Percentiles rank a stretch among this genome's conserved stretches.
These are phyloP conservation scores for Melinopterus prodromus DNA, from an alignment of 2,888 invertebrate genomes.

Conservation along the genomic window DNA sequence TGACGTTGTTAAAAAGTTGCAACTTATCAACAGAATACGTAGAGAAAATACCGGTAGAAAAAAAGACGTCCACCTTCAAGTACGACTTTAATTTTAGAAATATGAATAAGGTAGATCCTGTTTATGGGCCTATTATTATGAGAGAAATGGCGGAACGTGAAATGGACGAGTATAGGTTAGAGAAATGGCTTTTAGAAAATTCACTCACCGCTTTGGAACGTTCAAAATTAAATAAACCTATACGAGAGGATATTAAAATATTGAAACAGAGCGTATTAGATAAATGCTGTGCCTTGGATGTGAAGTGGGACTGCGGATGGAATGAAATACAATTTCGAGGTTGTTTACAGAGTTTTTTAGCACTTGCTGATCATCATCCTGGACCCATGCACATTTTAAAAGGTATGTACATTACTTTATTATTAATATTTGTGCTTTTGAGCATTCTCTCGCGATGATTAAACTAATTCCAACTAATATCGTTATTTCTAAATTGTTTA, in stretches of 20 bases:
- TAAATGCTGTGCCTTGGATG: constrained; percentile 66
- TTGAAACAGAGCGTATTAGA: constrained; percentile 69
- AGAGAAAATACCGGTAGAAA: constrained; percentile 70
- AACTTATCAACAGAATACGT: constrained; percentile 88
- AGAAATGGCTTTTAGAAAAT: constrained; percentile 79
- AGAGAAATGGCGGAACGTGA: constrained; percentile 60
- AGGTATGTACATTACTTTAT: constrained; percentile 56
- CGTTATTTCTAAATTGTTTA: too few species aligned
- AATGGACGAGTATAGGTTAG: constrained; percentile 54
- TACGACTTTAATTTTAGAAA: constrained; percentile 54
- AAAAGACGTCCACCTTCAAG: constrained; percentile 18
- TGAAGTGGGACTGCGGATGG: constrained; percentile 87
- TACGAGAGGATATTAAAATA: constrained; percentile 77
- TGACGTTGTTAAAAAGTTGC: constrained; percentile 81
- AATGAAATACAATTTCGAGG: constrained; percentile 89
- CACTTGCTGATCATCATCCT: constrained; percentile 78
- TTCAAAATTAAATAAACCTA: constrained; percentile 70
- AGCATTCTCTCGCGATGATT: too few species aligned
- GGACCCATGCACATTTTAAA: constrained; percentile 73
- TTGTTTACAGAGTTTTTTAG: constrained; percentile 84
- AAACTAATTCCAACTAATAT: too few species aligned
- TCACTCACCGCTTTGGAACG: constrained; percentile 72
- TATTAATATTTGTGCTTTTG: too few species aligned
- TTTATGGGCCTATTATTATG: constrained; percentile 63
- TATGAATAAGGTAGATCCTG: constrained; percentile 62